phyloP scores from a whole-genome alignment of 2,113 vertebrate genomes.

The Tupaia tana region DNA sequence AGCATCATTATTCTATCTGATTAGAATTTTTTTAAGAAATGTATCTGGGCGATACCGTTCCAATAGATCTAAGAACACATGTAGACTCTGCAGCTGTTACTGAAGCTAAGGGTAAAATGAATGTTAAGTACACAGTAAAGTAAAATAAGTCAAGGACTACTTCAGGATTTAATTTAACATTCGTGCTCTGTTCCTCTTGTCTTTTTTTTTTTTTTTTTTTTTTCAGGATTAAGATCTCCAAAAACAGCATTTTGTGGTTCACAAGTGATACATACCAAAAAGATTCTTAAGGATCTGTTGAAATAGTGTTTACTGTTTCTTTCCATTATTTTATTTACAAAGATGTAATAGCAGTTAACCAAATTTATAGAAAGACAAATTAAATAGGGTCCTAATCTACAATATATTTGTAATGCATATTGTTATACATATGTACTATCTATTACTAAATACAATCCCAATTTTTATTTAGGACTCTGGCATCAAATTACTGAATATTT shows the following conservation, averaged over 20 bases:
- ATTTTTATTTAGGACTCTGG: neutral
- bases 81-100: neutral
- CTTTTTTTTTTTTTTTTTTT: neutral
- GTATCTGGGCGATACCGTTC: neutral
- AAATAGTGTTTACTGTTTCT: neutral
- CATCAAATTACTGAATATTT: neutral
- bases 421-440: too few relatives aligned
- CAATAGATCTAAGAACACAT: rapidly evolving
- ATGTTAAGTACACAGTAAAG: neutral
- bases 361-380: neutral
- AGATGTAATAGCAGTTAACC: neutral
- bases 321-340: neutral
- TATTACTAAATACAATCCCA: neutral
- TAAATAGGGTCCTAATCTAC: neutral
- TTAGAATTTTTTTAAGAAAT: neutral
- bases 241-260: neutral
- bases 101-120: neutral
- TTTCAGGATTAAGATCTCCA: neutral
- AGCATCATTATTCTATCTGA: neutral
- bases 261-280: neutral
- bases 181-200: neutral
- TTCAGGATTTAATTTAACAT: neutral
- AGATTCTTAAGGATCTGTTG: neutral
- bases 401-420: neutral
- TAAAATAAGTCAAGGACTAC: neutral